These are phyloP conservation scores for Diprion similis DNA, from an alignment of 1,140 invertebrate genomes.

Conservation along the genomic window DNA sequence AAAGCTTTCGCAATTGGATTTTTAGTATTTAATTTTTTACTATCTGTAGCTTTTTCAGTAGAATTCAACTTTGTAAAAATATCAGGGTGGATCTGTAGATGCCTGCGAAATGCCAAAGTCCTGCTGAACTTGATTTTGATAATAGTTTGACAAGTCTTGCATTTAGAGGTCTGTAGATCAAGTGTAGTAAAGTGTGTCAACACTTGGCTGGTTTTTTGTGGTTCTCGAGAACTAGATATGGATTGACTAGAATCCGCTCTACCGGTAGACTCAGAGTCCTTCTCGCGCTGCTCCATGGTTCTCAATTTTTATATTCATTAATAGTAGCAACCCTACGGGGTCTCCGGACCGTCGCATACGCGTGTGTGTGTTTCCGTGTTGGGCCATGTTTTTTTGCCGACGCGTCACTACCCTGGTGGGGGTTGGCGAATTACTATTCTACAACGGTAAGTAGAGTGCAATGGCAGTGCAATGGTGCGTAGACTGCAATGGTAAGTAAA, in stretches of 20 bases:
- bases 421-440: no score
- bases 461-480: no score
- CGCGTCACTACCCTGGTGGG: no score
- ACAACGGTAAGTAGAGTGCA: no score
- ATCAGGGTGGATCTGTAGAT: neutral
- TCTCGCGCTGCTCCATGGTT: neutral
- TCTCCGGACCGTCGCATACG: no score
- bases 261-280: neutral
- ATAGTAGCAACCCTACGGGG: no score
- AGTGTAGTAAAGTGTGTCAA: neutral
- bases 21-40: neutral
- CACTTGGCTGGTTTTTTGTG: neutral
- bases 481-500: no score
- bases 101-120: neutral
- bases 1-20: neutral
- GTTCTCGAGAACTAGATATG: neutral
- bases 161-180: neutral
- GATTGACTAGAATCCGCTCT: slow-evolving; percentile 3
- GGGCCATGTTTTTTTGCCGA: no score
- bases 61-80: neutral
- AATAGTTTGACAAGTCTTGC: neutral
- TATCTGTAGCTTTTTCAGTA: neutral
- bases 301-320: neutral
- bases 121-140: slow-evolving; percentile 1
- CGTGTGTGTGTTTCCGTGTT: no score